These are phyloP conservation scores for Lacerta bilineata DNA, from an alignment of 2,797 vertebrate species.

Conservation along the genomic window DNA sequence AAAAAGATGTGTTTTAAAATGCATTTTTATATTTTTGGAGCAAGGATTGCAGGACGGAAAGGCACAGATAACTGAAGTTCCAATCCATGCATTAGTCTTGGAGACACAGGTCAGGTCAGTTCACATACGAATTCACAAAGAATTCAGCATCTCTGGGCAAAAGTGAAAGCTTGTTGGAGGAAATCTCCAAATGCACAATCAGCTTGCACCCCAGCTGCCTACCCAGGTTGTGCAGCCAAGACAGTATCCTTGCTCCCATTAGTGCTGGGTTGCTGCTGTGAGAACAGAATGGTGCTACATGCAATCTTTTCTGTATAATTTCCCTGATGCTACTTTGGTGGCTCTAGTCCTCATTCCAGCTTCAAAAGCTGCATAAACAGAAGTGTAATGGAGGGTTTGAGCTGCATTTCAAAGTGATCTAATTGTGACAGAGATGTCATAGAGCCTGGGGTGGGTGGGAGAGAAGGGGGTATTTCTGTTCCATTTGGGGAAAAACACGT, in stretches of 20 bases:
- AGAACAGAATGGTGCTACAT: no score
- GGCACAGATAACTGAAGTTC: not conserved
- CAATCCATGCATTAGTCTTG: not conserved
- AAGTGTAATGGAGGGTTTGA: not conserved
- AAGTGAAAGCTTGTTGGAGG: not conserved
- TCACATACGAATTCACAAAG: no score
- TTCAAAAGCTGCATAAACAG: not conserved
- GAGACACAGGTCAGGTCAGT: not conserved
- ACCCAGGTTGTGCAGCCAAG: not conserved
- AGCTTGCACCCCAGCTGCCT: not conserved
- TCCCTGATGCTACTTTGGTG: not conserved
- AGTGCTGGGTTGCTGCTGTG: not conserved
- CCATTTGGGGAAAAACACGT: no score
- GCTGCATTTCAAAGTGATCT: no score
- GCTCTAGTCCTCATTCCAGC: not conserved
- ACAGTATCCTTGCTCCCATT: not conserved
- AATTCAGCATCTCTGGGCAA: not conserved
- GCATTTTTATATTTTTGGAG: no score
- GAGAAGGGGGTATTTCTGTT: not conserved
- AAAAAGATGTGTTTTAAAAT: no score
- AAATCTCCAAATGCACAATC: not conserved
- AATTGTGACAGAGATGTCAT: no score
- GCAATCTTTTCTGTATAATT: not conserved
- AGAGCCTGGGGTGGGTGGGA: not conserved
- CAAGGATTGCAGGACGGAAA: not conserved